Conservation (phyloP, 2,113 vertebrate species). For the Corythaeola cristata region DNA sequence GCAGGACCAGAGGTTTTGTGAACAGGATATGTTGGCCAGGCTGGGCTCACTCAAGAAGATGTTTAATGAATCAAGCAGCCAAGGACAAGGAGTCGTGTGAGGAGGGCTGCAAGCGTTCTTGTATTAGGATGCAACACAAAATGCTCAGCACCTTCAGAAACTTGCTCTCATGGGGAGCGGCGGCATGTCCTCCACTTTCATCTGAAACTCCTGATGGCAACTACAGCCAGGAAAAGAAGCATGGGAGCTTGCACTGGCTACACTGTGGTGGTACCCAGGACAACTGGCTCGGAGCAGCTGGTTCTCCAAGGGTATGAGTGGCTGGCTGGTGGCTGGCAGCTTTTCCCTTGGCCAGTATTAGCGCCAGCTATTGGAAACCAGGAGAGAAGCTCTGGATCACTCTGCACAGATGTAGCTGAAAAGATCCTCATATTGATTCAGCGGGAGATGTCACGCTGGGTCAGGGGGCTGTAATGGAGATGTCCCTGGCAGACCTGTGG, state of each 20-base stretch:
- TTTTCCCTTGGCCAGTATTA: accelerated
- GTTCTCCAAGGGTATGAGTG: accelerated
- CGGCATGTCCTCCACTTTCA: not conserved
- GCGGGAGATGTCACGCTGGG: not conserved
- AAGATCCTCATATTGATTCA: not conserved
- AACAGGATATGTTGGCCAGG: not conserved
- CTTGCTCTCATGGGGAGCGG: accelerated
- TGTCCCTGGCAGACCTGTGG: not conserved
- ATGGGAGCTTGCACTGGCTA: not conserved
- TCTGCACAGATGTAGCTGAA: not conserved
- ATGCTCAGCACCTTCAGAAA: not conserved
- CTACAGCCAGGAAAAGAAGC: not conserved
- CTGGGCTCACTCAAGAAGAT: not conserved
- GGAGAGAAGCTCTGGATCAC: not conserved
- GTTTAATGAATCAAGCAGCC: not conserved
- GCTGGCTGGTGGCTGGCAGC: not conserved
- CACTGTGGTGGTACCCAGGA: not conserved
- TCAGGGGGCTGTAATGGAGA: not conserved
- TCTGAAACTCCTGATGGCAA: not conserved
- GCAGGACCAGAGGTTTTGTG: not conserved
- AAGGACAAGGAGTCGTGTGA: not conserved
- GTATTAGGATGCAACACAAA: not conserved
- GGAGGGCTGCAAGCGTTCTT: not conserved
- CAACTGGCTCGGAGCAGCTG: not conserved
- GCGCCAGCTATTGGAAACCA: not conserved